phyloP scores from a whole-genome alignment of 2,797 vertebrate genomes.

The Brachymystax lenok region DNA sequence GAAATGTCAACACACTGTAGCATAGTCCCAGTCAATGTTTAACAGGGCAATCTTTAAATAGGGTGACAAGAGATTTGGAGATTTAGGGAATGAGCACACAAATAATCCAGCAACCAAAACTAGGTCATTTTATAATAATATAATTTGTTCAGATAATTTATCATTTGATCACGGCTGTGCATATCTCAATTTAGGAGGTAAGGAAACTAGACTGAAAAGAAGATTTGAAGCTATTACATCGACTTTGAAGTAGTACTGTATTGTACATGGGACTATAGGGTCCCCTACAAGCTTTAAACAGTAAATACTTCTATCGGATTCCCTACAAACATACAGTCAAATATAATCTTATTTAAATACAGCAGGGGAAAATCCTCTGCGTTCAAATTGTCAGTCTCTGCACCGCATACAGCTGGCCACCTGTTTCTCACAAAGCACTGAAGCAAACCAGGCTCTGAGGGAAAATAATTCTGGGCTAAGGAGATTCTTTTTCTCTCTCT shows the following conservation, averaged over 20 bases:
- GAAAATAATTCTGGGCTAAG: slow-evolving; percentile 23
- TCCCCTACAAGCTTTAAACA: too few species aligned
- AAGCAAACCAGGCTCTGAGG: slow-evolving; percentile 35
- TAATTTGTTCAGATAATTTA: too few species aligned
- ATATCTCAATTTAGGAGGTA: not conserved
- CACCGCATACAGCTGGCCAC: slow-evolving; percentile 3
- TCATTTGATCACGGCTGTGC: not conserved
- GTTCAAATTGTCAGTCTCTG: not conserved
- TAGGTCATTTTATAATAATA: slow-evolving; percentile 40
- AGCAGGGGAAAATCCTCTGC: not conserved
- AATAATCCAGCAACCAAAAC: slow-evolving; percentile 59
- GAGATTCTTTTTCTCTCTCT: slow-evolving; percentile 4
- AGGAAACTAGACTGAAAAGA: not conserved
- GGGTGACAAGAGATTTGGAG: slow-evolving; percentile 62
- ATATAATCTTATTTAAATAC: not conserved
- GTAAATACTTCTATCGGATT: too few species aligned
- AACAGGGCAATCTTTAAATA: slow-evolving; percentile 55
- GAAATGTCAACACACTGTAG: slow-evolving; percentile 33
- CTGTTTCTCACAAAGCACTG: slow-evolving; percentile 28
- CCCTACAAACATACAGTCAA: too few species aligned
- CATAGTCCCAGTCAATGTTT: slow-evolving; percentile 38
- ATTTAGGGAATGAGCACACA: slow-evolving; percentile 56
- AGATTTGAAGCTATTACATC: not conserved
- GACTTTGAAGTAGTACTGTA: too few species aligned
- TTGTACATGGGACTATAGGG: too few species aligned